phyloP scores from a whole-genome alignment of 2,888 invertebrate genomes.

The Papilio protenor region DNA sequence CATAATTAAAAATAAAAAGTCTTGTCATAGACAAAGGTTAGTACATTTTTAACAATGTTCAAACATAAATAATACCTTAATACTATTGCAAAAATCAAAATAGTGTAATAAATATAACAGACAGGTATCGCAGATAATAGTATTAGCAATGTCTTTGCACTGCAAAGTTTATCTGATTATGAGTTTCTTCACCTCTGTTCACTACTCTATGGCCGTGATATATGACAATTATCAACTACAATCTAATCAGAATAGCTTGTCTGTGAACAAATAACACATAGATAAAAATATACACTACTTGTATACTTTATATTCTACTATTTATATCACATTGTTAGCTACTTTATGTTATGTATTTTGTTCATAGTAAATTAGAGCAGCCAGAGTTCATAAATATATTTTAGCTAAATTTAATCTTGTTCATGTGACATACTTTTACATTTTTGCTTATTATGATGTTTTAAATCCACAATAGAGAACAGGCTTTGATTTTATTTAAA shows the following conservation, averaged over 20 bases:
- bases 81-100: background rate
- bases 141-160: constrained; percentile 10
- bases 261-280: background rate
- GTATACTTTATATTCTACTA: background rate
- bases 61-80: too few relatives aligned
- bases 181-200: constrained; percentile 34
- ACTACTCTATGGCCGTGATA: constrained; percentile 3
- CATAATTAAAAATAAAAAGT: background rate
- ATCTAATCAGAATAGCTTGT: constrained; percentile 29
- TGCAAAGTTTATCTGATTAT: constrained; percentile 39
- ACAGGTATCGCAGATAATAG: constrained; percentile 4
- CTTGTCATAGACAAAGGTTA: background rate
- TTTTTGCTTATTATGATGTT: too few relatives aligned
- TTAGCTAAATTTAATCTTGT: too few relatives aligned
- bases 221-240: constrained; percentile 6
- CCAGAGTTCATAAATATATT: too few relatives aligned
- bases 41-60: too few relatives aligned
- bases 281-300: background rate
- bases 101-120: background rate
- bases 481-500: too few relatives aligned
- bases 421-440: too few relatives aligned
- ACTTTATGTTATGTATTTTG: background rate
- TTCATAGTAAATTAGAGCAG: background rate
- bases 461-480: too few relatives aligned
- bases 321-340: background rate